Base-by-base conservation (phyloP, 2,113 vertebrate species). In the Aix galericulata region DNA sequence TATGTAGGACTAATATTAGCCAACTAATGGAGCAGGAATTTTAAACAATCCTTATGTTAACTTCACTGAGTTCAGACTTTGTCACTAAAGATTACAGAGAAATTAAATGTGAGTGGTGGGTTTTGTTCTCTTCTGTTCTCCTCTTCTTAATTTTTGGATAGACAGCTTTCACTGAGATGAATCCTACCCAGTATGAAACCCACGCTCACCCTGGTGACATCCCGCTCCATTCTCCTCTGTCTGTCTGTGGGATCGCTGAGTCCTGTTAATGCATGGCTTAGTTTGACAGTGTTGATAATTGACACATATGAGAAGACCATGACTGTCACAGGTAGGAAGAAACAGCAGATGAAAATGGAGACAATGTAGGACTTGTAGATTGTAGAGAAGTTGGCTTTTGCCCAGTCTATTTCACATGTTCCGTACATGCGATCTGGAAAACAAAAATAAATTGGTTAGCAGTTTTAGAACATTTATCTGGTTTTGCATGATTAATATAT, bases 381-480 rank as follows among this genome's bases (percentile, higher is more conserved):
- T 40, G 98, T 98, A 76, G 99, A 99, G 92, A 98, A 99, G 78
- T 98, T 99, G 67, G 98, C 98, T 98, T 98, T 99, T 94, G 98
- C 97, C 99, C 98, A 99, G 95, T 99, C 99, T 89, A 98, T 98
- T 94, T 99, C 98, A 96, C 98, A 99, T 13, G 98, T 99, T 67
- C 98, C 98, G 13, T 98, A 98, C 77, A 98, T 98, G 40, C 97
- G 98, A 96, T 98, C 98, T 99, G 81, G 58, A 91, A 96, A 87
- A 31, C 3, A 88, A 77, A 80, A 78, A 27, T 26, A 83, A 32
- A 2, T 73, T 87, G n/a, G 60, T 94, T 82, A 90, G 20, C 32
- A 36, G 67, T 83, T 95, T 84, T 82, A 87, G 34, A 75, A 63
- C 26, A 31, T 36, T 74, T 52, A 20, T 36, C 52, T 60, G 13